Evolutionary conservation across 2,113 vertebrate species (phyloP).

Genomic region (Apteryx mantelli): DNA sequence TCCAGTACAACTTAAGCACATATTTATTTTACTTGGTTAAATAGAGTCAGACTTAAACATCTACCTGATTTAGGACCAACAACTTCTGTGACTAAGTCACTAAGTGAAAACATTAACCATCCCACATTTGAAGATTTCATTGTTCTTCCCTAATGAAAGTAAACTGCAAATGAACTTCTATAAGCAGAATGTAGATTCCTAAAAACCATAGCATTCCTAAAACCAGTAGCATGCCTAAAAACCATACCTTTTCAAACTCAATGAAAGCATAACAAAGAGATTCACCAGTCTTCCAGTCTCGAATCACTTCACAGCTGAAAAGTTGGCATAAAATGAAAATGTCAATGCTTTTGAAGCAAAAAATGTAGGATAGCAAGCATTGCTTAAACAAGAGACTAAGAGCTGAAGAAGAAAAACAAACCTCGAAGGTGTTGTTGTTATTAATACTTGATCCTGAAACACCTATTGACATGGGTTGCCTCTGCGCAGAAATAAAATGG

Average conservation of each 20-base stretch:
- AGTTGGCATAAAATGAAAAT: neutral
- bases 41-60: neutral
- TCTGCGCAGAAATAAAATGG: neutral
- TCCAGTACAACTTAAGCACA: neutral
- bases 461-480: neutral
- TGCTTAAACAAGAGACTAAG: neutral
- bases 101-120: neutral
- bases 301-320: slow-evolving; percentile 96
- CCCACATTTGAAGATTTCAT: neutral
- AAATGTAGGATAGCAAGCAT: neutral
- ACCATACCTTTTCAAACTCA: slow-evolving; percentile 95
- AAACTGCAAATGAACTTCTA: neutral
- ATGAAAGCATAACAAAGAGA: slow-evolving; percentile 98
- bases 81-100: neutral
- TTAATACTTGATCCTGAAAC: neutral
- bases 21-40: neutral
- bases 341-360: neutral
- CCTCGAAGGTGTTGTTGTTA: neutral
- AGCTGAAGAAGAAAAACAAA: neutral
- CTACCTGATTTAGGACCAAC: neutral
- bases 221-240: neutral
- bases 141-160: neutral
- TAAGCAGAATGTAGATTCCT: neutral
- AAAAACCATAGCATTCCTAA: neutral
- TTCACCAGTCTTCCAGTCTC: slow-evolving; percentile 95